Conservation (phyloP, 2,888 invertebrate species). For the Amphimallon solstitiale region DNA sequence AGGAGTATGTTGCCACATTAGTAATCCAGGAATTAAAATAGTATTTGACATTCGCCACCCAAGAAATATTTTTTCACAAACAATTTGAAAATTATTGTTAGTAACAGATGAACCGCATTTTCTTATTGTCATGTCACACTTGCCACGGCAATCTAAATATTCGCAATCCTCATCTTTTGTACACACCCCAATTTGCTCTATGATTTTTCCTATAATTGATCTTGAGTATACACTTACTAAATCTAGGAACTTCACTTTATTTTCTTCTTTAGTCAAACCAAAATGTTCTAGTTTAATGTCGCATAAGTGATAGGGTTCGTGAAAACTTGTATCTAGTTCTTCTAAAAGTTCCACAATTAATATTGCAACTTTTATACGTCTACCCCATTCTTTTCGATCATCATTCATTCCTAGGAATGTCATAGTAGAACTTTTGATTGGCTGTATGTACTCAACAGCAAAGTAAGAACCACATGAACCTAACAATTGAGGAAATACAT, state of each 20-base stretch:
- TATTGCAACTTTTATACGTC: constrained; percentile 67
- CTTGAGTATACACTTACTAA: constrained; percentile 71
- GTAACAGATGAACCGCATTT: constrained; percentile 64
- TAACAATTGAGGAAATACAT: constrained; percentile 72
- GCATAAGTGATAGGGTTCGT: constrained; percentile 73
- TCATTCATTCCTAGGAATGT: constrained; percentile 65
- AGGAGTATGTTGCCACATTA: constrained; percentile 70
- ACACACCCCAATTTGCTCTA: constrained; percentile 64
- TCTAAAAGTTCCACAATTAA: constrained; percentile 72
- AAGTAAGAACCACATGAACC: constrained; percentile 76
- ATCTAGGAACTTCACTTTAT: constrained; percentile 71
- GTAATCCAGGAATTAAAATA: constrained; percentile 70
- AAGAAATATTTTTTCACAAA: constrained; percentile 73
- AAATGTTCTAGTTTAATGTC: constrained; percentile 76
- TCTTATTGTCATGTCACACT: constrained; percentile 66
- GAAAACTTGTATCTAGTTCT: constrained; percentile 68
- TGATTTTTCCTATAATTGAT: constrained; percentile 65
- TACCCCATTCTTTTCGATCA: constrained; percentile 68
- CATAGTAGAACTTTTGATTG: constrained; percentile 66
- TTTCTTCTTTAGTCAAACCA: constrained; percentile 66
- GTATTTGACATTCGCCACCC: constrained; percentile 72
- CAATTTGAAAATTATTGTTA: constrained; percentile 75
- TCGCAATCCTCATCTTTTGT: constrained; percentile 72
- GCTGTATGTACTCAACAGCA: constrained; percentile 72
- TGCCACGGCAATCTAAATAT: constrained; percentile 73